Evolutionary conservation across 2,888 invertebrate species (phyloP), one percentile per base, ranked within the genome.

Genomic region (Euzophera pinguis): DNA sequence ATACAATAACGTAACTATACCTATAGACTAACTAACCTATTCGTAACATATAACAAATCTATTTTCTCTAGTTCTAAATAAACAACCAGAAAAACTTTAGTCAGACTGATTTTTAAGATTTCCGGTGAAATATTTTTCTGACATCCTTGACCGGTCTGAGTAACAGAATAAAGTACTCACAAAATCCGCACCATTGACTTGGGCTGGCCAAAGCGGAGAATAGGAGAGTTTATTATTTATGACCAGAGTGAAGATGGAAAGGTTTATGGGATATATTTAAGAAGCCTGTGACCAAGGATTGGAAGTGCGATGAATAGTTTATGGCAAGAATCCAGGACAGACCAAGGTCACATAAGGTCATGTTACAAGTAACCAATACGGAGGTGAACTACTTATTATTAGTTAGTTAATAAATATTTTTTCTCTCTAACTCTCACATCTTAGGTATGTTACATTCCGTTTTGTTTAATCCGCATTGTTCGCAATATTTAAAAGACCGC

Each of bases 131-230:
- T 7, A 3, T 14, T 39, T 39, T 39, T 39, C 5, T 14, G 9
- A 39, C 1, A 3, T 16, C 39, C 14, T 7, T 39, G 39, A 16
- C 8, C 13, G 13, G 27, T 4, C 32, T 32, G 45, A 45, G 32
- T 32, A 34, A 45, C 45, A 14, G 45, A 32, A 45, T 45, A 45
- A 45, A 45, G 32, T 45, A 45, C 10, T 27, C 45, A 45, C 45
- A 29, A 45, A 45, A 45, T 45, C 45, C 45, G 45, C 45, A 45
- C 45, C 45, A 45, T 45, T 45, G 45, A 45, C 45, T 45, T 29
- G 32, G 45, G 45, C 14, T 29, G 45, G 45, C 45, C 16, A 45
- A 45, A 45, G 45, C 34, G 45, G 32, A n/a, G n/a, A n/a, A 32
- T n/a, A 16, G 42, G 29, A 32, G 16, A 45, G 32, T 45, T 45